These are phyloP conservation scores for Saccopteryx leptura DNA, from an alignment of 2,113 vertebrate species.

Conservation along the genomic window DNA sequence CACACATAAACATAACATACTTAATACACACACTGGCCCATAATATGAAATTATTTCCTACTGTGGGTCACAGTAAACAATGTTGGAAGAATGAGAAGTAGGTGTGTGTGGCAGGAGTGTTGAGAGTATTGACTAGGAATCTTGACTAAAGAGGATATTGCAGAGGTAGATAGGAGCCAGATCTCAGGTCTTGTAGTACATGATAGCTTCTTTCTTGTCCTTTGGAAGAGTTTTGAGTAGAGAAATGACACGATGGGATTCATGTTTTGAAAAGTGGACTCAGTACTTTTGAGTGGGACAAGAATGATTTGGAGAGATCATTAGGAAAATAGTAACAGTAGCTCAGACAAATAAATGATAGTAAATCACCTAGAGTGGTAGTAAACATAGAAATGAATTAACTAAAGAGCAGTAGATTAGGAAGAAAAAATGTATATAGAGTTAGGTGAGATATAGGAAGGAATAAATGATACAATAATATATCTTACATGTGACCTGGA, in stretches of 20 bases:
- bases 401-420: constrained; percentile 18
- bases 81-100: constrained; percentile 18
- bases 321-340: constrained; percentile 42
- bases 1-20: not conserved
- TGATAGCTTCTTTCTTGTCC: not conserved
- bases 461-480: constrained; percentile 32
- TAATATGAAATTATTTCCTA: constrained; percentile 21
- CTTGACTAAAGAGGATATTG: not conserved
- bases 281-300: not conserved
- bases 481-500: not conserved
- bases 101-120: not conserved
- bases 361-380: not conserved
- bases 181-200: not conserved
- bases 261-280: constrained; percentile 46
- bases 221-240: constrained; percentile 50
- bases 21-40: not conserved
- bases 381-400: not conserved
- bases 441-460: not conserved
- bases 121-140: not conserved
- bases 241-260: constrained; percentile 43
- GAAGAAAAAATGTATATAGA: not conserved
- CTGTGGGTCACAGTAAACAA: not conserved
- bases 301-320: constrained; percentile 21
- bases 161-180: not conserved
- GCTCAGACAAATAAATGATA: constrained; percentile 19